A percentile compares a stretch with the other conserved stretches of the same genome.
These are phyloP conservation scores for Tetraneura akinire DNA, from an alignment of 1,140 invertebrate species.

Conservation along the genomic window DNA sequence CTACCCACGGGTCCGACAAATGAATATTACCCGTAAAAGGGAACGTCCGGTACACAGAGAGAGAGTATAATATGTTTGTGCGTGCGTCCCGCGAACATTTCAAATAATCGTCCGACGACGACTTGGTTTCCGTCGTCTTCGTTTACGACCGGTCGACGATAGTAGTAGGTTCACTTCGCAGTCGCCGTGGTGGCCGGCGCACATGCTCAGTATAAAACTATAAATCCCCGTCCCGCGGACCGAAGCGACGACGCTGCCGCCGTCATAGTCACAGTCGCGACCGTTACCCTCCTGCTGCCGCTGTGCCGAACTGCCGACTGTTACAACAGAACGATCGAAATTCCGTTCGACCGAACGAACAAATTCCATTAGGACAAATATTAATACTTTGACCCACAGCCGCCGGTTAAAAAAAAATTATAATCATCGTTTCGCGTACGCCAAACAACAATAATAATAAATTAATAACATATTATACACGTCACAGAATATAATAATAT, in stretches of 20 bases:
- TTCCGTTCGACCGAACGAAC: neutral
- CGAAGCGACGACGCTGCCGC: neutral
- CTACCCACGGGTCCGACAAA: constrained; percentile 7
- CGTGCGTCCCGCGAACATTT: neutral
- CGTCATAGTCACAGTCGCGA: too few species aligned
- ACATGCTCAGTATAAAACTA: constrained; percentile 7
- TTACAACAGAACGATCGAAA: neutral
- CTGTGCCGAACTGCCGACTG: neutral
- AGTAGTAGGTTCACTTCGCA: neutral
- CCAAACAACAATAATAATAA: too few species aligned
- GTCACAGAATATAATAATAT: too few species aligned
- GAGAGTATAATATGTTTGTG: neutral
- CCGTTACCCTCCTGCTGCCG: constrained; percentile 4
- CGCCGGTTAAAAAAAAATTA: neutral
- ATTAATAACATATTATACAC: too few species aligned
- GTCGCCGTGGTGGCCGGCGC: constrained; percentile 18
- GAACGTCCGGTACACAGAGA: constrained; percentile 40
- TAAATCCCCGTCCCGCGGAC: constrained; percentile 20
- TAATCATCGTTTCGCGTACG: neutral
- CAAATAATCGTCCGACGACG: constrained; percentile 18
- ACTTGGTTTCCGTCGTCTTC: constrained; percentile 7
- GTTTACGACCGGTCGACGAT: neutral
- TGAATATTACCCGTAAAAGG: constrained; percentile 48
- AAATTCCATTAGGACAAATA: neutral
- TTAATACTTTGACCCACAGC: neutral